Percentiles rank a stretch among this genome's conserved stretches.
phyloP scores from a whole-genome alignment of 2,797 vertebrate genomes.

The Amazonetta brasiliensis region DNA sequence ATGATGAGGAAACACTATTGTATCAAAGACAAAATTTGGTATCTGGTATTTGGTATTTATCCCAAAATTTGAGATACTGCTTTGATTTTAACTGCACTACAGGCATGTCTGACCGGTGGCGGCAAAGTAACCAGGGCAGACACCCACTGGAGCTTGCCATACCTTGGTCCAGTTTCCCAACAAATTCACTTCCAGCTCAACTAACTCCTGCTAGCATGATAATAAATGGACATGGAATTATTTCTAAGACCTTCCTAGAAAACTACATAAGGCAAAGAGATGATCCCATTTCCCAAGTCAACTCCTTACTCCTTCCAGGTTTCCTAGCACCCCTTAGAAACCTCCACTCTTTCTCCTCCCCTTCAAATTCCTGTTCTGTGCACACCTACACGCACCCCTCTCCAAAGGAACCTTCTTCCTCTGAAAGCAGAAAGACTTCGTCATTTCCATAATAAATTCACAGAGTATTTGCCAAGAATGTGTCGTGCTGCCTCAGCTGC shows the following conservation, averaged over 20 bases:
- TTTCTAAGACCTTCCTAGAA: neutral
- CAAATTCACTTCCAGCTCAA: neutral
- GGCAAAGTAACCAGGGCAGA: neutral
- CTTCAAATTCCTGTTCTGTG: neutral
- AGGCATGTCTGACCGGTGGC: no score
- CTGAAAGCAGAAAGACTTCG: neutral
- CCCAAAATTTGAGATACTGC: neutral
- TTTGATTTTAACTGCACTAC: neutral
- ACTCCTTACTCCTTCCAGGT: neutral
- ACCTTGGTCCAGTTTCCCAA: no score
- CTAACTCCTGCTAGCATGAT: neutral
- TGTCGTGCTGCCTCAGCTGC: neutral
- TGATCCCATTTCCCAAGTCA: neutral
- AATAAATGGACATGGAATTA: neutral
- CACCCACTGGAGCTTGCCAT: neutral
- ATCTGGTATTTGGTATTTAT: no score
- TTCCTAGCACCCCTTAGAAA: neutral
- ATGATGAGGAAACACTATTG: neutral
- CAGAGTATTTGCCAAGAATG: fast-evolving
- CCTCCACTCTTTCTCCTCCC: neutral
- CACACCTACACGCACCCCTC: fast-evolving
- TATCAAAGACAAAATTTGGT: neutral
- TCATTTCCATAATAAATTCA: neutral
- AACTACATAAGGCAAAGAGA: neutral
- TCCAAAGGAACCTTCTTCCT: neutral